Evolutionary conservation across 2,797 vertebrate species (phyloP).

Genomic region (Lagorchestes hirsutus): DNA sequence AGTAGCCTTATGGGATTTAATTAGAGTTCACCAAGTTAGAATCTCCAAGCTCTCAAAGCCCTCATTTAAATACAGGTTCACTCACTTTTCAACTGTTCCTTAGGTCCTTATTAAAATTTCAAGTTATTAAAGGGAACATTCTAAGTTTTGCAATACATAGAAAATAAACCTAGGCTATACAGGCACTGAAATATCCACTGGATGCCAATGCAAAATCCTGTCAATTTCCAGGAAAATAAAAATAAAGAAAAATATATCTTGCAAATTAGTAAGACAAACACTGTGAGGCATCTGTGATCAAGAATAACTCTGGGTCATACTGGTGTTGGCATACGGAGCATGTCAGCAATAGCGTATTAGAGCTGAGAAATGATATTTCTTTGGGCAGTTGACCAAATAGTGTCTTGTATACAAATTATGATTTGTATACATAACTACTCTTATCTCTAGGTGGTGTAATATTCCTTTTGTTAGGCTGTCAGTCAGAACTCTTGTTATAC

Average conservation of each 20-base stretch:
- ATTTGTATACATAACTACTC: constrained; percentile 36
- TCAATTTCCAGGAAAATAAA: constrained; percentile 75
- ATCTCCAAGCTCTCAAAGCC: constrained; percentile 86
- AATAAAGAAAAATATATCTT: constrained; percentile 63
- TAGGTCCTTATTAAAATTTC: constrained; percentile 89
- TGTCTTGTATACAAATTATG: constrained; percentile 57
- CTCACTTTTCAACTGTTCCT: constrained; percentile 87
- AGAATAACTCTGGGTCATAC: constrained; percentile 37
- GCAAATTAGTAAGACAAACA: constrained; percentile 75
- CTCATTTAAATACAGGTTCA: constrained; percentile 89
- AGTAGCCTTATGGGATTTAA: constrained; percentile 89
- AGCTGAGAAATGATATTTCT: constrained; percentile 27
- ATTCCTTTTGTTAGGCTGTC: constrained; percentile 64
- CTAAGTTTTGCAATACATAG: constrained; percentile 75
- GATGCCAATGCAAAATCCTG: constrained; percentile 77
- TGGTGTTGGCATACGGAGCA: not conserved
- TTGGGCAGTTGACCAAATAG: constrained; percentile 51
- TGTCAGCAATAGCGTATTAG: not conserved
- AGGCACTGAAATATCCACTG: constrained; percentile 72
- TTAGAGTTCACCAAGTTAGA: constrained; percentile 89
- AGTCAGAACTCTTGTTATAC: constrained; percentile 72
- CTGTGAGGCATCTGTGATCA: constrained; percentile 65
- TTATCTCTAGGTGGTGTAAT: constrained; percentile 57
- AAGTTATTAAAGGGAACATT: constrained; percentile 87
- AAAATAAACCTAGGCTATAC: constrained; percentile 82